Evolutionary conservation across 2,113 vertebrate genomes (phyloP), one percentile per base, ranked within the genome.

Genomic region (Otolemur garnettii): DNA sequence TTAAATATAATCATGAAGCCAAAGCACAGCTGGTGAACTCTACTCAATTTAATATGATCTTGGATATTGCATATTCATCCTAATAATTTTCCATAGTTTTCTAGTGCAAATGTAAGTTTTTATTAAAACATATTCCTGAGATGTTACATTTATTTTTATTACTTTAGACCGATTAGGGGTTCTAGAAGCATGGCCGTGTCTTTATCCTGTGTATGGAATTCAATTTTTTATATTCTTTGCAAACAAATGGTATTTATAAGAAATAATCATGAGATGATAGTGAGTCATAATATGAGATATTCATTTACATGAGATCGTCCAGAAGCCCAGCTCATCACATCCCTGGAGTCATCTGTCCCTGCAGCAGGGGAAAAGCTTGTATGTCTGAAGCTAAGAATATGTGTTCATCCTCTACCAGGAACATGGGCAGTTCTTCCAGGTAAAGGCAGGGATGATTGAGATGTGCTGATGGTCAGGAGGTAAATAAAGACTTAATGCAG

Each of bases 171-270:
- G 68, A 1, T 69, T 64, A 66, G 18, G 1, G 91, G 66, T 60
- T 95, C 24, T 82, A 57, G 28, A 82, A 59, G 81, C 6, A 1
- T 72, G 69, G 8, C 11, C 77, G 13, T 87, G 21, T 57, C 71
- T 72, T 75, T 35, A 77, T 77, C 68, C 59, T 94, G 33, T 62
- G 53, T 85, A 33, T 78, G 33, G 18, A 91, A 89, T 71, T 66
- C 17, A 57, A 6, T 71, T 92, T 69, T 30, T 92, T 68, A 38
- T 35, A 62, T 95, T 81, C 64, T 90, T 95, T 86, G 82, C 13
- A 83, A 92, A 83, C 26, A 90, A 96, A 78, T 77, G 14, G 6
- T 62, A 72, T 96, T 88, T 42, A 74, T 82, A 66, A 93, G 42
- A 87, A 84, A 71, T 90, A 78, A 72, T 35, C 30, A 42, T 18